Conservation (phyloP, 2,797 vertebrate species). For the Schizopygopsis pylzovi region DNA sequence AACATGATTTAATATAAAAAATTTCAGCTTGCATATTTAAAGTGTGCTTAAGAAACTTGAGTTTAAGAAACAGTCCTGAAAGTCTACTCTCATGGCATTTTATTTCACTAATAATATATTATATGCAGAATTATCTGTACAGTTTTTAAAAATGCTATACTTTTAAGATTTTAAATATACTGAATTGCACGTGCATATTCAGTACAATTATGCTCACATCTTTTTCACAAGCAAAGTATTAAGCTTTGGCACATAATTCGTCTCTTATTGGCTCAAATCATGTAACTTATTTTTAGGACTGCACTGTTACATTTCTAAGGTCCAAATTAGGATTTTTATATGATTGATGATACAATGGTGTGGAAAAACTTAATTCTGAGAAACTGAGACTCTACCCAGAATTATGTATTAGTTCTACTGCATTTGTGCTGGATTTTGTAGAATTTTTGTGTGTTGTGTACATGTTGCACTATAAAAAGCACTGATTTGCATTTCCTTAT, state of each 20-base stretch:
- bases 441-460: not conserved
- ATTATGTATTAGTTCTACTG: not conserved
- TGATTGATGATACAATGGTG: not conserved
- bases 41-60: not conserved
- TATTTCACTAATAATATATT: not conserved
- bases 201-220: not conserved
- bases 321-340: not conserved
- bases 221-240: not conserved
- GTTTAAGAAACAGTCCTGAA: not conserved
- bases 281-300: not conserved
- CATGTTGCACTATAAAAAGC: not conserved
- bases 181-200: not conserved
- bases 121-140: not conserved
- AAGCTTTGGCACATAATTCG: not conserved
- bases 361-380: too few relatives aligned
- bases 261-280: not conserved
- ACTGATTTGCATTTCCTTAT: constrained; percentile 21
- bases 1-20: too few relatives aligned
- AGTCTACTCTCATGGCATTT: not conserved
- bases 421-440: not conserved
- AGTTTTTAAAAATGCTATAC: not conserved
- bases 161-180: not conserved
- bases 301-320: not conserved
- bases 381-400: too few relatives aligned
- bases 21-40: not conserved